Conservation (phyloP, 2,888 invertebrate genomes). For the Hipparchia sbordonii region DNA sequence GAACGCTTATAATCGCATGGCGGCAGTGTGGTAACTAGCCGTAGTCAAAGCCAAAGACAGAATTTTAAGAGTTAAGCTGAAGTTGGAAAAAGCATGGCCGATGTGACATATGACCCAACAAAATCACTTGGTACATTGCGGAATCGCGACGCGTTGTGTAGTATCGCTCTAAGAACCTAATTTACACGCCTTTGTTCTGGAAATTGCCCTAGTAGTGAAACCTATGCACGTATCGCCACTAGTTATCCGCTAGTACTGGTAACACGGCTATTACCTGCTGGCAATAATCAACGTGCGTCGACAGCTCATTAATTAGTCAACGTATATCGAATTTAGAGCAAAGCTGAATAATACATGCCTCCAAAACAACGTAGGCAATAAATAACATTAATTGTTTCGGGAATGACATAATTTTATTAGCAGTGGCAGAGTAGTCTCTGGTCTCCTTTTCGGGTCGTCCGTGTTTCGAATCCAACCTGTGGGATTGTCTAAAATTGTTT, state of each 20-base stretch:
- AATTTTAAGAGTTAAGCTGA: too few relatives aligned
- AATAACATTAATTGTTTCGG: conserved; percentile 10
- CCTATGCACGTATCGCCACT: background rate
- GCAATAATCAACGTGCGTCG: conserved; percentile 3
- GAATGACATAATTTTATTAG: background rate
- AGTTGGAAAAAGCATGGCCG: too few relatives aligned
- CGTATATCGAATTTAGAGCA: conserved; percentile 19
- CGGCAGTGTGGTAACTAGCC: too few relatives aligned
- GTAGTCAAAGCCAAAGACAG: too few relatives aligned
- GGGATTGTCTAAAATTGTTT: too few relatives aligned
- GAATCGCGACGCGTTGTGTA: too few relatives aligned
- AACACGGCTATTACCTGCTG: background rate
- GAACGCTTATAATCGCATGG: too few relatives aligned
- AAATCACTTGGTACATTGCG: too few relatives aligned
- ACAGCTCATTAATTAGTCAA: conserved; percentile 23
- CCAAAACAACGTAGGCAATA: background rate
- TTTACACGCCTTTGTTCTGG: background rate
- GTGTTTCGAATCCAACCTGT: too few relatives aligned
- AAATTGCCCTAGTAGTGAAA: background rate
- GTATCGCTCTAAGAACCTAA: background rate
- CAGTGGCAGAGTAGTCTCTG: too few relatives aligned
- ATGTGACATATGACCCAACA: too few relatives aligned
- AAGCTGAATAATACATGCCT: conserved; percentile 22
- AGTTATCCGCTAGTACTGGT: background rate
- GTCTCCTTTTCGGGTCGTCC: too few relatives aligned